Base-by-base conservation (phyloP, 2,888 invertebrate genomes). In the Philopedon plagiatum region DNA sequence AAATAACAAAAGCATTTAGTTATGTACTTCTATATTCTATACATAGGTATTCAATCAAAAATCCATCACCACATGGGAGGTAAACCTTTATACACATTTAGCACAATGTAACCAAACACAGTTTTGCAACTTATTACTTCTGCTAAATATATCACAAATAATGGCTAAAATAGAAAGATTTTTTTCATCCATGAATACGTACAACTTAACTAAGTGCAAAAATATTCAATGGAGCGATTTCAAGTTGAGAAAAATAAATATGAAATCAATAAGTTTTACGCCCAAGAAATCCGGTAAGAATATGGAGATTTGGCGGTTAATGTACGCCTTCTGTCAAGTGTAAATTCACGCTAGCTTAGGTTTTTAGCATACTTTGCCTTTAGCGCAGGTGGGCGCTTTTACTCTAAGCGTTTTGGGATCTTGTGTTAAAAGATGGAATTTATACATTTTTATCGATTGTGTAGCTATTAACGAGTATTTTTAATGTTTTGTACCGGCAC, bases 341-440 rank as follows among this genome's bases (percentile, higher is more conserved):
- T 79, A 68, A 79, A 79, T 80, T 80, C 70, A 79, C 79, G 79
- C 78, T 75, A 66, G 75, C 79, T 79, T 78, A 76, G 58, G 63
- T 67, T 72, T 72, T 72, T 72, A 67, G 37, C 49, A 34, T 58
- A 68, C 51, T 54, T 69, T 37, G 26, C 29, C n/a, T 57, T 46
- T 23, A 23, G 18, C 26, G 46, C 67, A 57, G 71, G 69, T 69
- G 69, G 64, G 65, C 21, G 41, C 21, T 49, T 49, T 49, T 26
- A 39, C 5, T 44, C 26, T 29, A 54, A 54, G 29, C 51, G 29
- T 18, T 29, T 54, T 18, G 26, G 44, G 29, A 41, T 23, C 23
- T 41, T 60, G 9, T 19, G 15, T 19, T 41, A 23, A 60, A 60
- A 29, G 21, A 29, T 15, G 9, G 29, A 54, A 29, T 54, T 19